Percentiles rank a stretch among this genome's conserved stretches.
Evolutionary conservation across 2,113 vertebrate species (phyloP).

Genomic region (Potamarius usumacintae): DNA sequence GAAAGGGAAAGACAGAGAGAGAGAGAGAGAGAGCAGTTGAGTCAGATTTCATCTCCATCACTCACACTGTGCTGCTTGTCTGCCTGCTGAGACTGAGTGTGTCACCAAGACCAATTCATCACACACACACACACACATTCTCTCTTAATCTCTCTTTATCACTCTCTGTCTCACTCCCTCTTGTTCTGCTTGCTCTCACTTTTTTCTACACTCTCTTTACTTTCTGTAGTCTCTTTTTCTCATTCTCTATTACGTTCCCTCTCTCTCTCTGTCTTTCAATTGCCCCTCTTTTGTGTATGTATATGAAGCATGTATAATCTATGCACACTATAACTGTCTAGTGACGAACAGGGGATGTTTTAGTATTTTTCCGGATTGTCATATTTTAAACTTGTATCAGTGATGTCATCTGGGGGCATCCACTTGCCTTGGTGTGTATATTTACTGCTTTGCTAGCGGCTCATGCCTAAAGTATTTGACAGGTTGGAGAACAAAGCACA

Average conservation of each 20-base stretch:
- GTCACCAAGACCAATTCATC: constrained; percentile 67
- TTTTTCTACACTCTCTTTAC: not conserved
- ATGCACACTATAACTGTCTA: not conserved
- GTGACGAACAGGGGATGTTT: not conserved
- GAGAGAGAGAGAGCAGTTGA: constrained; percentile 43
- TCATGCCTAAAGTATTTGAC: not conserved
- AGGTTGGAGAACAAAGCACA: not conserved
- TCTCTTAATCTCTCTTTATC: not conserved
- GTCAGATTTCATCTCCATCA: constrained; percentile 67
- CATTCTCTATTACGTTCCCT: not conserved
- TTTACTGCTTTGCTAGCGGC: not conserved
- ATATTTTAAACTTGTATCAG: not conserved
- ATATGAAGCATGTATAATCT: not conserved
- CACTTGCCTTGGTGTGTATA: not conserved
- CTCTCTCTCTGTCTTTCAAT: not conserved
- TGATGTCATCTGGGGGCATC: not conserved
- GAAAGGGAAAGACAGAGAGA: constrained; percentile 46
- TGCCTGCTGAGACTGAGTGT: constrained; percentile 62
- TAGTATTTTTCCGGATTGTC: not conserved
- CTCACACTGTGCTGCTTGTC: constrained; percentile 68
- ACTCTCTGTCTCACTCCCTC: not conserved
- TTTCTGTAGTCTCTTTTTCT: not conserved
- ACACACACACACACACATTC: constrained; percentile 36
- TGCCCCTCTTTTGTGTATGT: not conserved
- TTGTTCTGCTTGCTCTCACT: not conserved